Evolutionary conservation across 1,140 invertebrate genomes (phyloP).

Genomic region (Polyergus mexicanus): DNA sequence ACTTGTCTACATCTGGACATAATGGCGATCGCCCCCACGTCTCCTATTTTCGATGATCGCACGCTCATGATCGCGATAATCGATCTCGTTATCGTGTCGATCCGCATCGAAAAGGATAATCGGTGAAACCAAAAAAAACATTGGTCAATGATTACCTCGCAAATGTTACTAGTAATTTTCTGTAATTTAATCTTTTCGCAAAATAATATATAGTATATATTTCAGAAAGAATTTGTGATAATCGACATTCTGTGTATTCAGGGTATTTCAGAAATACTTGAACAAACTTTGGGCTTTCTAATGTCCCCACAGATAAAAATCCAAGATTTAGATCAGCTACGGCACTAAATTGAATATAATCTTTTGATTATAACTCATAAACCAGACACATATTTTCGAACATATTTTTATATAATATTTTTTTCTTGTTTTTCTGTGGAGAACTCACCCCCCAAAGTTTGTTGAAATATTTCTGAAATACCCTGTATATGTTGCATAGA

Average conservation of each 20-base stretch:
- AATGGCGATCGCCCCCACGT: slow-evolving; percentile 63
- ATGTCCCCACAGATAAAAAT: too few relatives aligned
- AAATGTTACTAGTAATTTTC: slow-evolving; percentile 12
- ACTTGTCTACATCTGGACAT: slow-evolving; percentile 67
- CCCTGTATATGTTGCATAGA: not conserved
- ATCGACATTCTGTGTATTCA: not conserved
- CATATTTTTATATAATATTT: too few relatives aligned
- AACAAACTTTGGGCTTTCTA: too few relatives aligned
- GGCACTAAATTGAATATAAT: too few relatives aligned
- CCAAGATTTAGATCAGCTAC: too few relatives aligned
- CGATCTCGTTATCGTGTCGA: slow-evolving; percentile 48
- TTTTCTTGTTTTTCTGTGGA: too few relatives aligned
- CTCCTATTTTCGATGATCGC: slow-evolving; percentile 56
- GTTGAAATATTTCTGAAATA: too few relatives aligned
- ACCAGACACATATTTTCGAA: too few relatives aligned
- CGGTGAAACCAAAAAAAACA: not conserved
- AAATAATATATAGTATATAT: too few relatives aligned
- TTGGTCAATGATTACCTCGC: slow-evolving; percentile 10
- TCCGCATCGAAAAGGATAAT: slow-evolving; percentile 44
- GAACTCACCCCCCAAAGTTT: too few relatives aligned
- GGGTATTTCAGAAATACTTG: too few relatives aligned
- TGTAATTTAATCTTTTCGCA: slow-evolving; percentile 1
- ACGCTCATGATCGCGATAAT: slow-evolving; percentile 52
- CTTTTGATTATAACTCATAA: too few relatives aligned
- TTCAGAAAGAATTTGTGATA: not conserved